A percentile compares a stretch with the other conserved stretches of the same genome.
phyloP scores from a whole-genome alignment of 2,888 invertebrate genomes.

The Ellobium chinense region DNA sequence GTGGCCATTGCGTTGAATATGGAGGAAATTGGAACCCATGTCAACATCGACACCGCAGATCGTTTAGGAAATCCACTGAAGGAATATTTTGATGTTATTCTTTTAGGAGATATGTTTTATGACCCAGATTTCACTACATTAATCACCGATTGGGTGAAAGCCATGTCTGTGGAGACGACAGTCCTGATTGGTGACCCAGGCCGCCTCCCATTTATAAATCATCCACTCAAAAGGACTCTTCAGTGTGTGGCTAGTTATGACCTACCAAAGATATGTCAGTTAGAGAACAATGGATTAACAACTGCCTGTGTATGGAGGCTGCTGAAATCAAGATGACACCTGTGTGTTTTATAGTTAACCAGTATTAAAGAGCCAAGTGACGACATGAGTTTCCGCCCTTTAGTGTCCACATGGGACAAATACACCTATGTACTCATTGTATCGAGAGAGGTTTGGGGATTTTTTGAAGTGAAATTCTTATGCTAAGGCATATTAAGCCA shows the following conservation, averaged over 20 bases:
- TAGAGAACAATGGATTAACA: conserved; percentile 43
- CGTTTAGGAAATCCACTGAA: conserved; percentile 60
- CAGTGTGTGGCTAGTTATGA: conserved; percentile 22
- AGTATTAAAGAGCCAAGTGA: too few relatives aligned
- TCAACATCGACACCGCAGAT: conserved; percentile 84
- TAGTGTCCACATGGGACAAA: too few relatives aligned
- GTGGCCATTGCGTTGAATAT: conserved; percentile 72
- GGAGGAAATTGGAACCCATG: conserved; percentile 59
- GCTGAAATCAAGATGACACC: not conserved
- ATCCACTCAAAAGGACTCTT: conserved; percentile 56
- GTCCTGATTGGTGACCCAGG: conserved; percentile 75
- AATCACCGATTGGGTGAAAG: conserved; percentile 62
- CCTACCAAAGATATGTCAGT: conserved; percentile 26
- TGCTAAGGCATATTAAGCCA: too few relatives aligned
- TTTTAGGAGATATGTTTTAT: conserved; percentile 87
- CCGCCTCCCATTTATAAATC: conserved; percentile 58
- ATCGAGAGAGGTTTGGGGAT: too few relatives aligned
- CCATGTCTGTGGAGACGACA: conserved; percentile 48
- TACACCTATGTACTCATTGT: too few relatives aligned
- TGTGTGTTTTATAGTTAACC: too few relatives aligned
- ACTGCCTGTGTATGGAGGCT: conserved; percentile 28
- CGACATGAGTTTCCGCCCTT: too few relatives aligned
- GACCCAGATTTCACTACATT: conserved; percentile 78
- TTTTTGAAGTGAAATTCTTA: too few relatives aligned
- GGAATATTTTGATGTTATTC: conserved; percentile 81